Evolutionary conservation across 2,113 vertebrate species (phyloP).

Genomic region (Mus pahari): DNA sequence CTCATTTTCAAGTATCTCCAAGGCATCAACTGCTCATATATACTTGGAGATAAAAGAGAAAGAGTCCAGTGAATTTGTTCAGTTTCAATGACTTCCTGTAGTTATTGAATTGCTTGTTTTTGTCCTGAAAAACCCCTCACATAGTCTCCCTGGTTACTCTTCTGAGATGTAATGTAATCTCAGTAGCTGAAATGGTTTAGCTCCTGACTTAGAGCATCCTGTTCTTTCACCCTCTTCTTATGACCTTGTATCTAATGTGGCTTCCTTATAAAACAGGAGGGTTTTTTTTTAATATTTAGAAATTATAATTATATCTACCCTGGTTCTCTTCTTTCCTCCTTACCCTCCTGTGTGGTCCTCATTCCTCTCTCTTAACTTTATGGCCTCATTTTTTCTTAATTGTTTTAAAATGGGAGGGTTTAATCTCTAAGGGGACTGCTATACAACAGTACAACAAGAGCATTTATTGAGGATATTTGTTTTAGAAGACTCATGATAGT

Average conservation of each 20-base stretch:
- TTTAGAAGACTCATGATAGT: slow-evolving; percentile 14
- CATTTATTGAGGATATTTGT: background rate
- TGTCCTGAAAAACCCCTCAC: too few species aligned
- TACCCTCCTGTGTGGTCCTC: background rate
- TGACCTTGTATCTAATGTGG: background rate
- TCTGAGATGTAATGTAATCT: background rate
- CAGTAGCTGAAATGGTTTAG: background rate
- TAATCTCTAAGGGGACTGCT: background rate
- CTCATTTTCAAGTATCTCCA: background rate
- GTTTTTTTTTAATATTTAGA: background rate
- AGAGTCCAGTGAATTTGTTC: background rate
- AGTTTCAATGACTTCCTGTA: background rate
- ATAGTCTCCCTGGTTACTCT: too few species aligned
- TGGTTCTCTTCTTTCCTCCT: background rate
- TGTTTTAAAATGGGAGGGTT: background rate
- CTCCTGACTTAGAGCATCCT: background rate
- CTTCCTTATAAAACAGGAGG: background rate
- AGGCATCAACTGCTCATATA: background rate
- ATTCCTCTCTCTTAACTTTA: background rate
- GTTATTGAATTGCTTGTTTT: background rate
- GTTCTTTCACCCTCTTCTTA: background rate
- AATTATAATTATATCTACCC: background rate
- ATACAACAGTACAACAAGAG: background rate
- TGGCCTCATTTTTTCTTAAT: background rate
- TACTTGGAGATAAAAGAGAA: background rate